phyloP scores from a whole-genome alignment of 2,888 invertebrate genomes.

The Lochmaea crataegi region DNA sequence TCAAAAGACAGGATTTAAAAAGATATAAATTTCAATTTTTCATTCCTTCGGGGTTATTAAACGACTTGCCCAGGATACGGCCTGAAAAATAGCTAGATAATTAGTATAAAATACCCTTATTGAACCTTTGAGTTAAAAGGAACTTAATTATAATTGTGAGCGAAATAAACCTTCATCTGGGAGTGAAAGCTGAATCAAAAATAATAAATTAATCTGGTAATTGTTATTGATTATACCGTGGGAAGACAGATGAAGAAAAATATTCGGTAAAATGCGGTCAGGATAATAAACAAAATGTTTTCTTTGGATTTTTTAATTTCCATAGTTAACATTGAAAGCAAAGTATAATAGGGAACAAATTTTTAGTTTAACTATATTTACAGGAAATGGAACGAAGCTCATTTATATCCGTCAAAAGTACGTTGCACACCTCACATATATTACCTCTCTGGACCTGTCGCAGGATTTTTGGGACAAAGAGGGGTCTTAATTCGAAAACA shows the following conservation, averaged over 20 bases:
- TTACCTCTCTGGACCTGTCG: no score
- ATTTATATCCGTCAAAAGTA: no score
- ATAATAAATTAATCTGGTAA: constrained; percentile 13
- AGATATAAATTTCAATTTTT: constrained; percentile 65
- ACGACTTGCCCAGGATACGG: constrained; percentile 20
- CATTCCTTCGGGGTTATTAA: constrained; percentile 59
- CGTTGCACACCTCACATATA: no score
- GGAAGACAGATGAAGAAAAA: background rate
- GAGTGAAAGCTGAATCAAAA: constrained; percentile 4
- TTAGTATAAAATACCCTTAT: constrained; percentile 6
- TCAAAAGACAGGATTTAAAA: constrained; percentile 57
- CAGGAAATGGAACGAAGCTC: background rate
- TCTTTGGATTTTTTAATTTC: background rate
- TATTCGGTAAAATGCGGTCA: background rate
- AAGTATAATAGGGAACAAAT: background rate
- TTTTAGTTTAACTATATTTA: background rate
- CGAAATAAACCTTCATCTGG: constrained; percentile 12
- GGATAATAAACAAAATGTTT: background rate
- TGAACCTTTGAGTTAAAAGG: constrained; percentile 2
- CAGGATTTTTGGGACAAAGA: no score
- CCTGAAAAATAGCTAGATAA: constrained; percentile 4
- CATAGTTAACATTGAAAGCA: background rate
- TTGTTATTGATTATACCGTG: constrained; percentile 2
- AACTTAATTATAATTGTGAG: constrained; percentile 15
- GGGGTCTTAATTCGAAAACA: no score